Conservation (phyloP, 2,888 invertebrate species). For the Nemotelus pantherinus region DNA sequence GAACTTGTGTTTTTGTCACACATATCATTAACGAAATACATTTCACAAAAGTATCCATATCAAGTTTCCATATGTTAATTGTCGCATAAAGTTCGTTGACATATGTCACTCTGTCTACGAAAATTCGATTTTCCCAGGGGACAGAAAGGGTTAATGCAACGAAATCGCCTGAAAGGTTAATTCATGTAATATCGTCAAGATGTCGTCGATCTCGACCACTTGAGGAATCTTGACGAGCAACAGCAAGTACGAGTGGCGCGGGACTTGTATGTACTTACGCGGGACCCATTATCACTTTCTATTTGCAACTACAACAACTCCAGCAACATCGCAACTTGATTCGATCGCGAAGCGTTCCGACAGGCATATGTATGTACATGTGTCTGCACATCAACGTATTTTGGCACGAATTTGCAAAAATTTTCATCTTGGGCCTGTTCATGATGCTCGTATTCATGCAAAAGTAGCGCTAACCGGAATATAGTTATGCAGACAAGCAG, state of each 20-base stretch:
- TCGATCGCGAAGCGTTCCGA: neutral
- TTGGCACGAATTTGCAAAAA: constrained; percentile 11
- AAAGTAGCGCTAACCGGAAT: neutral
- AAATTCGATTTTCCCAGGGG: neutral
- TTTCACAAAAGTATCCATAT: no score
- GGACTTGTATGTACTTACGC: constrained; percentile 22
- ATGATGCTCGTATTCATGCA: neutral
- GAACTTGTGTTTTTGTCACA: no score
- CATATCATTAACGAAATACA: no score
- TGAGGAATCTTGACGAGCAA: constrained; percentile 29
- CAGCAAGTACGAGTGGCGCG: constrained; percentile 4
- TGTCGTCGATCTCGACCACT: constrained; percentile 30
- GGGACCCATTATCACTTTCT: constrained; percentile 36
- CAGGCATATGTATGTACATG: neutral
- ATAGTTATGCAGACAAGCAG: no score
- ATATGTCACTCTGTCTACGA: no score
- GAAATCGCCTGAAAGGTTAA: neutral
- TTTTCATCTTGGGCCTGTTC: neutral
- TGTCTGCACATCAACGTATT: neutral
- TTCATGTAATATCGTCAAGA: constrained; percentile 32
- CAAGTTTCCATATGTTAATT: no score
- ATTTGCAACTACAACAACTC: constrained; percentile 11
- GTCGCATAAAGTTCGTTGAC: no score
- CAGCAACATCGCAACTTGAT: no score
- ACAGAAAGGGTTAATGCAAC: neutral